Conservation (phyloP, 2,797 vertebrate genomes). For the Eulemur coronatus region DNA sequence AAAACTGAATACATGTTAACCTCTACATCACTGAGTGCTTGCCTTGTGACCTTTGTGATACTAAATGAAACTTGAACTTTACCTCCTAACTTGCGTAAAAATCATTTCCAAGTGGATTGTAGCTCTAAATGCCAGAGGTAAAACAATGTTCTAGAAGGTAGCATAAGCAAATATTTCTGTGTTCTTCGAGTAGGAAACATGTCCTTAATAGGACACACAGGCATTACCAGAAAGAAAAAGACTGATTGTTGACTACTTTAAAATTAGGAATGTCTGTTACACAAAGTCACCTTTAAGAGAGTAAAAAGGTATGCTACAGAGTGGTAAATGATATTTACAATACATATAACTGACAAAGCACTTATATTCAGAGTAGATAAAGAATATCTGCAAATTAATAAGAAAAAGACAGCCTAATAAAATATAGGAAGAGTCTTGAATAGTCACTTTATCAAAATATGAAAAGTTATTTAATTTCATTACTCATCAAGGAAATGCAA, state of each 20-base stretch:
- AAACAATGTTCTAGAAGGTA: neutral
- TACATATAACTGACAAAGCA: neutral
- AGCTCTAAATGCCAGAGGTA: neutral
- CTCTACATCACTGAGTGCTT: neutral
- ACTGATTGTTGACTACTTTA: neutral
- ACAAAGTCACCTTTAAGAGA: neutral
- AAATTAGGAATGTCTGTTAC: neutral
- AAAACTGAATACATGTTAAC: neutral
- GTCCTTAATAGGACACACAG: neutral
- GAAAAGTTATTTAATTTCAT: neutral
- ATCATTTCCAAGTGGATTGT: neutral
- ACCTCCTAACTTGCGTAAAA: neutral
- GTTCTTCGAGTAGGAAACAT: neutral
- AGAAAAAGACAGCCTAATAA: neutral
- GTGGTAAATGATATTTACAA: neutral
- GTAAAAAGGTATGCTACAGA: neutral
- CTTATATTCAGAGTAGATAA: neutral
- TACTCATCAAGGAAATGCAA: neutral
- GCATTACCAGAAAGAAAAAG: neutral
- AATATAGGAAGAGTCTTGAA: neutral
- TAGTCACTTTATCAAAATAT: neutral
- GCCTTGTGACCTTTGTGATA: neutral
- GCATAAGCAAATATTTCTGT: neutral
- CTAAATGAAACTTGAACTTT: neutral
- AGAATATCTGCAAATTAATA: neutral